Percentiles rank a stretch among this genome's conserved stretches.
These are phyloP conservation scores for Drosophila setifemur DNA, from an alignment of 1,140 invertebrate species.

Conservation along the genomic window DNA sequence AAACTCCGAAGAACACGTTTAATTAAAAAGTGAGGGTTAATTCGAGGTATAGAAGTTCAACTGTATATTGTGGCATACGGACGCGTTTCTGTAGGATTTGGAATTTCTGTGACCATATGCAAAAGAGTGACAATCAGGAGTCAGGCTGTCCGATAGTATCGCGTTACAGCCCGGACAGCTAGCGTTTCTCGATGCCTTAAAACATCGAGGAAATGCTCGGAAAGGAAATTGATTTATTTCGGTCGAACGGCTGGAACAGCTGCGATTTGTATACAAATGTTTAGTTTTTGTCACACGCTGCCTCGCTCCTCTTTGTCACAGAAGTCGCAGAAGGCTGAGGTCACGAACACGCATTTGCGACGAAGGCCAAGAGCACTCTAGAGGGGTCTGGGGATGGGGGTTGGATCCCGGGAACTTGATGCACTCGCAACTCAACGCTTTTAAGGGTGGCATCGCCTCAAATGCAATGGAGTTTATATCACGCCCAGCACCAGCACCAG, in stretches of 20 bases:
- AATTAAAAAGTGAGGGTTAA: neutral
- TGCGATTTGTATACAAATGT: conserved; percentile 43
- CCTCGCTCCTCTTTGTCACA: neutral
- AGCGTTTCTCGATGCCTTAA: conserved; percentile 21
- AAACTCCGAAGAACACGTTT: no score
- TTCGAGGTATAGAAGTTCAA: neutral
- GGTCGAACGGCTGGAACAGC: conserved; percentile 42
- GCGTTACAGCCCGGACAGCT: conserved; percentile 40
- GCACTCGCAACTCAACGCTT: conserved; percentile 14
- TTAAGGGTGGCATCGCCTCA: neutral
- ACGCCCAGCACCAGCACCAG: no score
- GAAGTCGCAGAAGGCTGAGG: neutral
- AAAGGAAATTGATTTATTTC: conserved; percentile 37
- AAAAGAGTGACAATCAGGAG: neutral
- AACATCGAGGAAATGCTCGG: no score
- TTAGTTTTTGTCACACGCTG: conserved; percentile 44
- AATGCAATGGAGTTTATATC: conserved; percentile 4
- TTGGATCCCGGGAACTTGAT: neutral
- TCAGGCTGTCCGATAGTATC: conserved; percentile 22
- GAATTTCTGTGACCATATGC: neutral
- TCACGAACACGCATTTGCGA: neutral
- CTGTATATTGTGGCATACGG: neutral
- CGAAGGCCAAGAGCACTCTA: neutral
- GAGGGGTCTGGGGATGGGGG: neutral
- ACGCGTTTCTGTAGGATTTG: neutral